A percentile compares a stretch with the other conserved stretches of the same genome.
Conservation (phyloP, 1,140 invertebrate species). For the Nasonia longicornis region DNA sequence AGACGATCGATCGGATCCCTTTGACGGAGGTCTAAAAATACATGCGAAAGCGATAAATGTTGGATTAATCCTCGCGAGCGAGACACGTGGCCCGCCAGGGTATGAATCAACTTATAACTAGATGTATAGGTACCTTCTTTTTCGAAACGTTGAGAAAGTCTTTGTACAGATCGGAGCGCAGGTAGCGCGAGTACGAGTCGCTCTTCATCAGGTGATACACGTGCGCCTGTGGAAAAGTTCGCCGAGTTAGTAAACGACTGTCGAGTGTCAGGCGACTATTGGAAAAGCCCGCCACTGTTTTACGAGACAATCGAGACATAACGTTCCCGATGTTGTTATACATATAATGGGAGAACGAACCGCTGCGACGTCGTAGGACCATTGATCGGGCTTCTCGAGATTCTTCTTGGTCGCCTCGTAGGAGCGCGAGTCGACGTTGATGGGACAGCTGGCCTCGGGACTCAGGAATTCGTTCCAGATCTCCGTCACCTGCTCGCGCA, state of each 20-base stretch:
- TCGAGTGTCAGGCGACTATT: background rate
- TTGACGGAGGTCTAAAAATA: slow-evolving; percentile 85
- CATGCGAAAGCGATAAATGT: slow-evolving; percentile 43
- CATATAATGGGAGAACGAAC: slow-evolving; percentile 69
- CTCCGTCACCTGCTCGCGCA: slow-evolving; percentile 87
- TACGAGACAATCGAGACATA: background rate
- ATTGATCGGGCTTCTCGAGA: slow-evolving; percentile 86
- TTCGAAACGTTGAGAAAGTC: slow-evolving; percentile 95
- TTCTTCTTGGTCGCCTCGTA: slow-evolving; percentile 84
- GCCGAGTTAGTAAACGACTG: background rate
- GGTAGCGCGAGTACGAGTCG: slow-evolving; percentile 97
- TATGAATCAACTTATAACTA: background rate
- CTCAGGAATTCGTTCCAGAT: slow-evolving; percentile 97
- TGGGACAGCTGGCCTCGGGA: slow-evolving; percentile 93
- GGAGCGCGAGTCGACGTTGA: slow-evolving; percentile 96
- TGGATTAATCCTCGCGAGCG: slow-evolving; percentile 8
- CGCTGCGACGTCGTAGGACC: slow-evolving; percentile 97
- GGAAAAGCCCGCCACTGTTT: background rate
- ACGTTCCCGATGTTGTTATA: background rate
- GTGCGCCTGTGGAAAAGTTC: slow-evolving; percentile 80
- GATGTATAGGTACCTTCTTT: slow-evolving; percentile 82
- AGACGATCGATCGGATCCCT: slow-evolving; percentile 87
- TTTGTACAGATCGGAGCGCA: slow-evolving; percentile 99
- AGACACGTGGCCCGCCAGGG: background rate
- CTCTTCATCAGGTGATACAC: slow-evolving; percentile 99